Base-by-base conservation (phyloP, 2,797 vertebrate species). In the Antennarius maculatus region DNA sequence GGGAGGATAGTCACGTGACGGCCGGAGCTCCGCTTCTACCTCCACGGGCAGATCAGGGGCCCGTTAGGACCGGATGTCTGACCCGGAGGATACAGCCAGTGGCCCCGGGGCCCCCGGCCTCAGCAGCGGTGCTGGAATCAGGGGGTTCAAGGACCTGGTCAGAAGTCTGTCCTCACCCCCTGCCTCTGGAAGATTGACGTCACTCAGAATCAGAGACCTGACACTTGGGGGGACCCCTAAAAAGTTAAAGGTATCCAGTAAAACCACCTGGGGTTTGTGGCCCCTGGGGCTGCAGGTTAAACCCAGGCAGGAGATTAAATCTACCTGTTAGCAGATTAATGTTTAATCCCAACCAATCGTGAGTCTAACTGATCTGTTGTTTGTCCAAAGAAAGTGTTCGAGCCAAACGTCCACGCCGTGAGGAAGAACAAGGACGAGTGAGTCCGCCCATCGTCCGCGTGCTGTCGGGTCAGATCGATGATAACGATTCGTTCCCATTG, bases 391-490 rank as follows among this genome's bases (percentile, higher is more conserved):
- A 94, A 93, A 90, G 91, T 85, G 4, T 94, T 93, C 61, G 88
- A 93, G 60, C 93, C 93, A 5, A 94, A 94, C 28, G 71, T 94
- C 55, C 88, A 93, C 14, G 91, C 92, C 42, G 88, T 93, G 56
- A 89, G 92, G 65, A 94, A 90, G 75, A 93, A 66, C 73, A 94
- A 92, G 86, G 91, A 93, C n/a, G 91, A 93, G 93, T 94, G 83
- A 91, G 93, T 92, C 61, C 4, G 50, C 23, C 23, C 23, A 23
- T 2, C 23, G 23, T 23, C 23, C 23, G 23, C 23, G 23, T 23
- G 23, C 23, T 2, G 23, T 23, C 23, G 37, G 43, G 14, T 56
- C 6, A 18, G 43, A 41, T 0, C 71, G 29, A 53, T 17, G 2
- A 1, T 18, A 15, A 1, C 0, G 43, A 2, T 13, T 7, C 3